Evolutionary conservation across 1,140 invertebrate species (phyloP).

Genomic region (Piezodorus guildinii): DNA sequence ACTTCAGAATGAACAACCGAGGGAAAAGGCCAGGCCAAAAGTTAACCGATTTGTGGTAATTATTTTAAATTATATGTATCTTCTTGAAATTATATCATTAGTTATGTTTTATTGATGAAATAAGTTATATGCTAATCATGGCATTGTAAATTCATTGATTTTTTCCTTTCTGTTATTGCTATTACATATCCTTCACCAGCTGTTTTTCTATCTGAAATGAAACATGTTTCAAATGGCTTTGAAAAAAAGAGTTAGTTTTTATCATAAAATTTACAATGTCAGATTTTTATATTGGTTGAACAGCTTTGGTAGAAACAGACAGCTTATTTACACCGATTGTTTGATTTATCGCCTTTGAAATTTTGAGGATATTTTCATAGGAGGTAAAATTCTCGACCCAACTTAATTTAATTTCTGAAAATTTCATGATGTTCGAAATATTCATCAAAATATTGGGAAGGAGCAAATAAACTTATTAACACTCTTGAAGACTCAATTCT

Average conservation of each 20-base stretch:
- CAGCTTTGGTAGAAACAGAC: slow-evolving; percentile 21
- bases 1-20: slow-evolving; percentile 44
- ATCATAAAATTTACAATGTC: background rate
- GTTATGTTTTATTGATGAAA: too few species aligned
- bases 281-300: background rate
- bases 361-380: background rate
- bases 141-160: background rate
- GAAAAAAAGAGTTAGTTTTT: too few species aligned
- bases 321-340: slow-evolving; percentile 17
- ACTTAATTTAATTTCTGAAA: too few species aligned
- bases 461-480: too few species aligned
- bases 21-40: slow-evolving; percentile 46
- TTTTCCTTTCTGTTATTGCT: too few species aligned
- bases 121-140: slow-evolving; percentile 1
- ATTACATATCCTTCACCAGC: too few species aligned
- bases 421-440: too few species aligned
- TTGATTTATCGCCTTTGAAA: background rate
- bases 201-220: too few species aligned
- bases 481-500: too few species aligned
- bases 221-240: too few species aligned
- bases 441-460: too few species aligned
- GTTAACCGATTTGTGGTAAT: slow-evolving; percentile 80
- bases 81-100: too few species aligned
- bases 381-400: background rate
- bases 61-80: slow-evolving; percentile 26